Percentiles rank a stretch among this genome's conserved stretches.
phyloP scores from a whole-genome alignment of 2,113 vertebrate species.

The Arenaria interpres region DNA sequence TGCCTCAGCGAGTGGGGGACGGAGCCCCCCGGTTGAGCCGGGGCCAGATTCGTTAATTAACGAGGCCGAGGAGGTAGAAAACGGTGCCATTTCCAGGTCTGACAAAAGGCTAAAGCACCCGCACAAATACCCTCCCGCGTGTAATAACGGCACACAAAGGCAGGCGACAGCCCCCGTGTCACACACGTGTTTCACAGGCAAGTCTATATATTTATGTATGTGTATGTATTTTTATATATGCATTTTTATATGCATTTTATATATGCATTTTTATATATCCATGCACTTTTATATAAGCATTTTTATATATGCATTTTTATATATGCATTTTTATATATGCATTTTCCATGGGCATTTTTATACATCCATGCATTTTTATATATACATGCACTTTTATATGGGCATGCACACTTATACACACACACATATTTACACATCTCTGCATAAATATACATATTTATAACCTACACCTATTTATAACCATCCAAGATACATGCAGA shows the following conservation, averaged over 20 bases:
- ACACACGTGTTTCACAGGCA: not conserved
- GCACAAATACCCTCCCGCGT: not conserved
- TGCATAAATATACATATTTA: too few species aligned
- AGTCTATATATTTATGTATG: too few species aligned
- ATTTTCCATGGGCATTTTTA: too few species aligned
- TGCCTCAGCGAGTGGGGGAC: not conserved
- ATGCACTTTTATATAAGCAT: too few species aligned
- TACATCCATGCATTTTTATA: too few species aligned
- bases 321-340: too few species aligned
- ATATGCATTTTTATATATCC: too few species aligned
- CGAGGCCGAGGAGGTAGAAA: not conserved
- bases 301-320: not conserved
- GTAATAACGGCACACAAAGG: fast-evolving
- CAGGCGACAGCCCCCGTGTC: not conserved
- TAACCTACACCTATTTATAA: not conserved
- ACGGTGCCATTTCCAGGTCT: not conserved
- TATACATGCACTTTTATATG: not conserved
- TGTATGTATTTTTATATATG: not conserved
- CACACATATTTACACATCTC: not conserved
- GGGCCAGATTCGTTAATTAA: conserved; percentile 11
- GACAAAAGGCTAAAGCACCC: not conserved
- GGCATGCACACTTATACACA: too few species aligned
- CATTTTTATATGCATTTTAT: too few species aligned
- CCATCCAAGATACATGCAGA: fast-evolving
- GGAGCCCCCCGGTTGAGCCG: not conserved